Evolutionary conservation across 1,140 invertebrate genomes (phyloP).

Genomic region (Odontomachus brunneus): DNA sequence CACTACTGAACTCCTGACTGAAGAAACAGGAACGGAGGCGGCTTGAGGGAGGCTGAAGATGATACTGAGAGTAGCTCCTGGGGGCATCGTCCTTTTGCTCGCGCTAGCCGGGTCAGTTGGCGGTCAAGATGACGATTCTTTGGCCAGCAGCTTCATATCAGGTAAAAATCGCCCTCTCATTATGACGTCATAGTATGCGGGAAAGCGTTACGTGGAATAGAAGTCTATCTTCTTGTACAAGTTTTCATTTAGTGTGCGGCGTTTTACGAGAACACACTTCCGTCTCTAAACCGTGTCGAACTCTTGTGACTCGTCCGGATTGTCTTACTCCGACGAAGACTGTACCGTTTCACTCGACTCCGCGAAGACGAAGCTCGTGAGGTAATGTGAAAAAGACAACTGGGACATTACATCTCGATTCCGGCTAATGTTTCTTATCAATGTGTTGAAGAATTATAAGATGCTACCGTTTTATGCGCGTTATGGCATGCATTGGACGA

Average conservation of each 20-base stretch:
- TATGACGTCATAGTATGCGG: too few species aligned
- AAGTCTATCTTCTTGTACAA: too few species aligned
- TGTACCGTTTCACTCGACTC: not conserved
- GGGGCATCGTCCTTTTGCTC: slow-evolving; percentile 72
- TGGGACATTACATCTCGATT: not conserved
- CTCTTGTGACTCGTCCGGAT: too few species aligned
- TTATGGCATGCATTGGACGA: too few species aligned
- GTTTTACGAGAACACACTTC: too few species aligned
- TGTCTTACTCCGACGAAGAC: not conserved
- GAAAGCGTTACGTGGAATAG: not conserved
- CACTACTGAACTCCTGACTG: not conserved
- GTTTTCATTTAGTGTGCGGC: too few species aligned
- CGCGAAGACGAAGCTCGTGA: not conserved
- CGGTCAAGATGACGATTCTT: slow-evolving; percentile 90
- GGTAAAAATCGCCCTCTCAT: slow-evolving; percentile 84
- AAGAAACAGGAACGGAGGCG: slow-evolving; percentile 13
- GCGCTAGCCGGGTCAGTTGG: slow-evolving; percentile 66
- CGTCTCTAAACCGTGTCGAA: too few species aligned
- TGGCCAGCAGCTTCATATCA: slow-evolving; percentile 91
- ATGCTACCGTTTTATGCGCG: too few species aligned
- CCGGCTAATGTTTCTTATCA: not conserved
- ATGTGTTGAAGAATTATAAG: not conserved
- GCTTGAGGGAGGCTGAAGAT: slow-evolving; percentile 67
- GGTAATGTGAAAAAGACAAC: not conserved
- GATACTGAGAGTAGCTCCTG: slow-evolving; percentile 63